Percentiles rank a stretch among this genome's conserved stretches.
These are phyloP conservation scores for Aphelenchoides avenae DNA, from an alignment of 1,140 invertebrate species.

Conservation along the genomic window DNA sequence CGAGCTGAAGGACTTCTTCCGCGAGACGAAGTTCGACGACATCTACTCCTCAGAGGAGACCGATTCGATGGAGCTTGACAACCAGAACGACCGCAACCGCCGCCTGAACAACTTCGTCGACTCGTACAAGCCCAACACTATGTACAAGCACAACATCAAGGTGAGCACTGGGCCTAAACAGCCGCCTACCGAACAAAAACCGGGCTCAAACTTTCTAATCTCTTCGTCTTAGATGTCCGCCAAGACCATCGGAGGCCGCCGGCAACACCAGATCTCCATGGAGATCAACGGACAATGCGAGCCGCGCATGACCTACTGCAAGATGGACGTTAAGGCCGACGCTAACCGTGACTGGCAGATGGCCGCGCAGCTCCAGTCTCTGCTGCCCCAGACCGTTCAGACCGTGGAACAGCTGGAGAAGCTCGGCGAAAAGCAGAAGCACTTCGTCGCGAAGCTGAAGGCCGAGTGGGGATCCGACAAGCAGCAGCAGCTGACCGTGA, in stretches of 20 bases:
- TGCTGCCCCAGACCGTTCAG: constrained; percentile 15
- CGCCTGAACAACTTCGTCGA: constrained; percentile 12
- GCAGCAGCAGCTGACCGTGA: constrained; percentile 32
- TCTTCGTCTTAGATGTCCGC: neutral
- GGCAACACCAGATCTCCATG: constrained; percentile 10
- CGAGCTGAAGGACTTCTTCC: constrained; percentile 26
- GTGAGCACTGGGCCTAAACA: constrained; percentile 21
- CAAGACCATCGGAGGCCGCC: neutral
- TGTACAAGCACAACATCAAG: constrained; percentile 26
- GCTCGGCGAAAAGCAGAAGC: constrained; percentile 14
- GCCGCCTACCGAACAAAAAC: constrained; percentile 9
- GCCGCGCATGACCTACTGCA: constrained; percentile 21
- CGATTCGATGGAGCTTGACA: constrained; percentile 16
- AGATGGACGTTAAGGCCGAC: constrained; percentile 15
- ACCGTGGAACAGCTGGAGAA: constrained; percentile 11
- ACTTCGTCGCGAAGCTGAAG: constrained; percentile 16
- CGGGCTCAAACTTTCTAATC: neutral
- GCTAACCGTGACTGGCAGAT: constrained; percentile 18
- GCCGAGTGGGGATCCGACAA: constrained; percentile 32
- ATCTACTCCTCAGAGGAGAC: neutral
- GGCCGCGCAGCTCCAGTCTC: constrained; percentile 17
- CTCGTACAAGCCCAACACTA: constrained; percentile 14
- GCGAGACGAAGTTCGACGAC: constrained; percentile 10
- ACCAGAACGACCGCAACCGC: constrained; percentile 10
- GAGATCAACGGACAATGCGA: constrained; percentile 31